phyloP scores from a whole-genome alignment of 2,113 vertebrate genomes.

The Prunella himalayana region DNA sequence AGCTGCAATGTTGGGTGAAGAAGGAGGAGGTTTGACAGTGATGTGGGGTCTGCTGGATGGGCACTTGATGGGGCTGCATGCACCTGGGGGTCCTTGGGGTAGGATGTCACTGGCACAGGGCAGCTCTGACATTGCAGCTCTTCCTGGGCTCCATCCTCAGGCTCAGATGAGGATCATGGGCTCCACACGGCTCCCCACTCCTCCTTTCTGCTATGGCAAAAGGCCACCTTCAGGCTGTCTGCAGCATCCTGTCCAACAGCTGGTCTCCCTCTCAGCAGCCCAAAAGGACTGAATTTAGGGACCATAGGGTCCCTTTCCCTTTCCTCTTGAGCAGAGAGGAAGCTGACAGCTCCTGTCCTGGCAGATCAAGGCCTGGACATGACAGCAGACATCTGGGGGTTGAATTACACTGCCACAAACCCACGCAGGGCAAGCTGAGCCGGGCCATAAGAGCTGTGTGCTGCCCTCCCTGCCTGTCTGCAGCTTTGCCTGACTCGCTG shows the following conservation, averaged over 20 bases:
- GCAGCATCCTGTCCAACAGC: background rate
- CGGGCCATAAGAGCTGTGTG: fast-evolving
- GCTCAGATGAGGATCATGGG: fast-evolving
- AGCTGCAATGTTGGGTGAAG: background rate
- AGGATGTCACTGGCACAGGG: background rate
- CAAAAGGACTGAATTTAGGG: background rate
- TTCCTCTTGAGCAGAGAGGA: background rate
- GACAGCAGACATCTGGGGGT: background rate
- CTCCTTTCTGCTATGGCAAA: background rate
- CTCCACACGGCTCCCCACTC: fast-evolving
- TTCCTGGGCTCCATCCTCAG: background rate
- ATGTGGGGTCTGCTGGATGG: fast-evolving
- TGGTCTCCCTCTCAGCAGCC: background rate
- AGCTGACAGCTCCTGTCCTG: background rate
- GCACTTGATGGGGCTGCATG: fast-evolving
- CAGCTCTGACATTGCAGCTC: fast-evolving
- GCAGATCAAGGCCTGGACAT: background rate
- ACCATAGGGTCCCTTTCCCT: fast-evolving
- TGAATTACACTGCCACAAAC: background rate
- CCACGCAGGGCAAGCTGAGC: background rate
- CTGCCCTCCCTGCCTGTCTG: background rate
- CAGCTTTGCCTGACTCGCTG: background rate
- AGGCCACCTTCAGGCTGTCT: background rate
- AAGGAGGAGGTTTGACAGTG: background rate
- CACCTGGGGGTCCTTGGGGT: fast-evolving